phyloP scores from a whole-genome alignment of 2,888 invertebrate genomes.

The Argynnis bischoffii region DNA sequence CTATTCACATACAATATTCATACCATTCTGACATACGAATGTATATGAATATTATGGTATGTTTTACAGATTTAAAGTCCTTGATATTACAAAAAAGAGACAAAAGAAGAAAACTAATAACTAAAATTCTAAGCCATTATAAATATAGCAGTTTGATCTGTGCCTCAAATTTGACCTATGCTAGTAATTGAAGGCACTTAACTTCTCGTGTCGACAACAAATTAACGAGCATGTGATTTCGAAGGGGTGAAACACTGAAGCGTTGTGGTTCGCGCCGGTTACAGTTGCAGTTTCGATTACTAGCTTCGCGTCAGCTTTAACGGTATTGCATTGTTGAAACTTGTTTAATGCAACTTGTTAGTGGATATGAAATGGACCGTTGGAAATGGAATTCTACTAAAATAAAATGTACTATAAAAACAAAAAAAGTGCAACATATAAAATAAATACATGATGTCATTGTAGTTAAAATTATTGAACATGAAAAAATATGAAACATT shows the following conservation, averaged over 20 bases:
- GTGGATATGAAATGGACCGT: not conserved
- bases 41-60: too few relatives aligned
- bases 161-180: constrained; percentile 24
- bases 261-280: constrained; percentile 26
- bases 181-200: constrained; percentile 29
- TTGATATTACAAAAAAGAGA: too few relatives aligned
- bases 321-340: constrained; percentile 6
- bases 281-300: constrained; percentile 1
- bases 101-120: too few relatives aligned
- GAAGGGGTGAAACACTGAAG: constrained; percentile 27
- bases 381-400: too few relatives aligned
- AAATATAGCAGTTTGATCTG: constrained; percentile 12
- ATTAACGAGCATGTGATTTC: constrained; percentile 28
- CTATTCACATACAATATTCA: too few relatives aligned
- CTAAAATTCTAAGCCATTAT: not conserved
- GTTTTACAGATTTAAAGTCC: too few relatives aligned
- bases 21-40: too few relatives aligned
- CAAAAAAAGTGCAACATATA: too few relatives aligned
- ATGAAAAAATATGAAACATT: too few relatives aligned
- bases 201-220: constrained; percentile 24
- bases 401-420: not conserved
- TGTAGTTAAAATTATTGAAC: too few relatives aligned
- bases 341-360: constrained; percentile 11
- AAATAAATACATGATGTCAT: not conserved
- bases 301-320: constrained; percentile 2